A percentile compares a stretch with the other conserved stretches of the same genome.
Conservation (phyloP, 2,797 vertebrate species). For the Pipistrellus pygmaeus region DNA sequence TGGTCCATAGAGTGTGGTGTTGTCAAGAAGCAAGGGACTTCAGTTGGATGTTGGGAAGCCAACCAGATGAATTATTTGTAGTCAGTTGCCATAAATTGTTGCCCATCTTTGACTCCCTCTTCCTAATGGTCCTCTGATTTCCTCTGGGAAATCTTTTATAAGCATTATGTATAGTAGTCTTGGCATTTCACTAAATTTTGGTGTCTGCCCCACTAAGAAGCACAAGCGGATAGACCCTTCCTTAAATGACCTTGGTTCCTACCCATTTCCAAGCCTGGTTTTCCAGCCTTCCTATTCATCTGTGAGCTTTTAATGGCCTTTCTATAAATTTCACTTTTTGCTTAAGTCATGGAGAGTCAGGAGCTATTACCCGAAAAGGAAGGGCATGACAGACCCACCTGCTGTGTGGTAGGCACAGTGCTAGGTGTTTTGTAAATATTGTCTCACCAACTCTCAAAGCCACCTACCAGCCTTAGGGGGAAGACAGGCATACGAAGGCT, state of each 20-base stretch:
- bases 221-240: background rate
- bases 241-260: background rate
- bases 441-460: background rate
- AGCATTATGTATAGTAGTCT: background rate
- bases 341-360: background rate
- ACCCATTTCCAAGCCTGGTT: background rate
- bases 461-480: background rate
- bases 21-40: background rate
- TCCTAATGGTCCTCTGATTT: background rate
- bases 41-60: background rate
- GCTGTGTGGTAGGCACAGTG: background rate
- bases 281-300: background rate
- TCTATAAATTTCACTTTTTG: background rate
- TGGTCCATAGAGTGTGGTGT: background rate
- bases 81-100: background rate
- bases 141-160: background rate
- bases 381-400: background rate
- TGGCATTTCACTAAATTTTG: background rate
- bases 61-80: background rate
- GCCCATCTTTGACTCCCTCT: background rate
- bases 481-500: background rate
- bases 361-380: background rate
- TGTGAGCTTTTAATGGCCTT: background rate
- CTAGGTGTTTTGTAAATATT: background rate
- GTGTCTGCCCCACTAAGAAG: background rate